Base-by-base conservation (phyloP, 2,797 vertebrate species). In the Aeoliscus strigatus region DNA sequence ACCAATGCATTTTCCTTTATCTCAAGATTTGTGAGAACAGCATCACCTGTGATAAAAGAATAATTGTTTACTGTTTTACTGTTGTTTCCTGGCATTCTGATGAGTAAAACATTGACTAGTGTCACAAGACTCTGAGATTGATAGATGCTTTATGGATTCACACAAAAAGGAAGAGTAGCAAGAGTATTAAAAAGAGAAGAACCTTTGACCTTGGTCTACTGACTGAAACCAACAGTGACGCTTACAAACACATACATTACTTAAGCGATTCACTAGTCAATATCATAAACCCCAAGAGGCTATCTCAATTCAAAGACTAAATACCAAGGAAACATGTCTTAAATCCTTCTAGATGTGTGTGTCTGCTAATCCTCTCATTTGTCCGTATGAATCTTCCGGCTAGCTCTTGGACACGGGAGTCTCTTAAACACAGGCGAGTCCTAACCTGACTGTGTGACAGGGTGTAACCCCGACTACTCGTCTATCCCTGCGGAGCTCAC, bases 1-100 rank as follows among this genome's bases (percentile, higher is more conserved):
- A 99, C 96, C 92, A 99, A 69, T 14, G 95, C 96, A 92, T 97
- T 97, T 88, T 99, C 96, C 81, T 97, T 99, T 83, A 99, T 97
- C 84, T 92, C 92, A 57, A 99, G 90, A 79, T 94, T 95, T 75
- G 69, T 93, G 35, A 99, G 84, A 21, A 89, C 66, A 35, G 92
- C 96, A 25, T 92, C 90, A 65, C 96, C 96, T 99, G 80, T 44
- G 80, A 73, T 35, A 52, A 21, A 24, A 81, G 24, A 47, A 35
- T 2, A 44, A 1, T 14, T 33, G 1, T 47, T n/a, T n/a, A n/a
- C n/a, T n/a, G n/a, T n/a, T n/a, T n/a, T n/a, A n/a, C n/a, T n/a
- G n/a, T n/a, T n/a, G n/a, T n/a, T n/a, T n/a, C n/a, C n/a, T n/a
- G n/a, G n/a, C n/a, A n/a, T n/a, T n/a, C n/a, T n/a, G 9, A 46